Percentiles rank a stretch among this genome's conserved stretches.
Evolutionary conservation across 2,888 invertebrate genomes (phyloP).

Genomic region (Ligdia adustata): DNA sequence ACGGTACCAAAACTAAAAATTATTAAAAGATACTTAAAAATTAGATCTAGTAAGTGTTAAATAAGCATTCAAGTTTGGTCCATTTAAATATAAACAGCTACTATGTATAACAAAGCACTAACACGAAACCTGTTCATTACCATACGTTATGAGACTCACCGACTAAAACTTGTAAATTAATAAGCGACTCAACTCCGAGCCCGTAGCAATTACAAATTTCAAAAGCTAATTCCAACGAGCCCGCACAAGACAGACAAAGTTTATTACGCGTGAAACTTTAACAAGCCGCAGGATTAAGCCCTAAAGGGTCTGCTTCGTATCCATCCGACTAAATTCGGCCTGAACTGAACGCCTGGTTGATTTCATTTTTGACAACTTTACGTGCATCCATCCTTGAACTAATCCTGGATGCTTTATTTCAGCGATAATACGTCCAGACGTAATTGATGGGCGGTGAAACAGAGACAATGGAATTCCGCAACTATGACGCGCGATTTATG

Average conservation of each 20-base stretch:
- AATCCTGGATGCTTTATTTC: conserved; percentile 47
- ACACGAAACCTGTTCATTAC: conserved; percentile 65
- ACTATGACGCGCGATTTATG: conserved; percentile 69
- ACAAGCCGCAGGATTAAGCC: conserved; percentile 43
- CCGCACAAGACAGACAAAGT: conserved; percentile 26
- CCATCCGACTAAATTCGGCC: conserved; percentile 48
- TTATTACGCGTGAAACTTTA: conserved; percentile 55
- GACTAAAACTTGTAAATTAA: conserved; percentile 64
- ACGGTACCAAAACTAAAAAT: too few species aligned
- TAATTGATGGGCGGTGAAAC: conserved; percentile 44
- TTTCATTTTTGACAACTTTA: conserved; percentile 52
- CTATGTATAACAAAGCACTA: conserved; percentile 38
- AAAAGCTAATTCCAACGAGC: conserved; percentile 31
- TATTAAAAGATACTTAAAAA: too few species aligned
- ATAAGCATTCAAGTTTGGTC: too few species aligned
- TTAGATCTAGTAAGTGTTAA: too few species aligned
- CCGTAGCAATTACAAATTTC: conserved; percentile 43
- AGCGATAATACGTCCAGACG: conserved; percentile 41
- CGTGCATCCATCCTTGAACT: conserved; percentile 36
- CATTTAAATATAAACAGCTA: too few species aligned
- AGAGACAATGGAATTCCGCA: conserved; percentile 66
- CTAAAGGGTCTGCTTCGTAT: conserved; percentile 49
- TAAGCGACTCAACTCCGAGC: conserved; percentile 30
- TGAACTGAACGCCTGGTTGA: conserved; percentile 47
- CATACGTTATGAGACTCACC: conserved; percentile 65